These are phyloP conservation scores for Platygyra sinensis DNA, from an alignment of 64 coral and sea anemone species.

Conservation along the genomic window DNA sequence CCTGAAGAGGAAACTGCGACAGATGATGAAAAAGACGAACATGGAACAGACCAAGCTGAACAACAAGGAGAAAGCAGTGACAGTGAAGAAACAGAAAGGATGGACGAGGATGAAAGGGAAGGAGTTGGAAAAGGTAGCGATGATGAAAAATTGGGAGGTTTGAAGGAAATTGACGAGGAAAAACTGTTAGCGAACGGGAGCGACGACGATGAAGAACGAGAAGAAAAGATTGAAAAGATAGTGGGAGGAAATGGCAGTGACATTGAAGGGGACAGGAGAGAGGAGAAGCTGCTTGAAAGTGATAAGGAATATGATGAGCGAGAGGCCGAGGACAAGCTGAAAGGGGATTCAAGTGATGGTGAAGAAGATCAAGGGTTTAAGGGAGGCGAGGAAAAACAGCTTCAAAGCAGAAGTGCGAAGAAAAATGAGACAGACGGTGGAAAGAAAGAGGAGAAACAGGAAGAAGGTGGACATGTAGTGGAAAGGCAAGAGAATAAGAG, in stretches of 20 bases:
- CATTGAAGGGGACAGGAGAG: background rate
- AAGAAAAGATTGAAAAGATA: background rate
- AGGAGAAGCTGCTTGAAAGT: background rate
- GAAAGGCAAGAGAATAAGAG: background rate
- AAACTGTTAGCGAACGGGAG: background rate
- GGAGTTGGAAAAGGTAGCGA: background rate
- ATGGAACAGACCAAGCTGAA: background rate
- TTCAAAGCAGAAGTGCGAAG: background rate
- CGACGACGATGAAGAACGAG: background rate
- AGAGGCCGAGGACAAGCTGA: background rate
- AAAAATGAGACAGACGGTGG: background rate
- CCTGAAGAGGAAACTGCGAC: constrained; percentile 2
- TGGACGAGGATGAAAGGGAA: background rate
- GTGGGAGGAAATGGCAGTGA: background rate
- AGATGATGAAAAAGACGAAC: too few relatives aligned
- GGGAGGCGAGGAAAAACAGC: background rate
- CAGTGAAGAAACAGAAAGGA: background rate
- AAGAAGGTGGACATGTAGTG: background rate
- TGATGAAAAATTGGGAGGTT: background rate
- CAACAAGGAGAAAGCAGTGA: background rate
- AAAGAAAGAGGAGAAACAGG: background rate
- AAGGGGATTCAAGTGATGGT: background rate
- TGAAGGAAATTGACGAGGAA: background rate
- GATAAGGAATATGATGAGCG: background rate
- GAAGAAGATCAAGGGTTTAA: background rate